Evolutionary conservation across 1,140 invertebrate species (phyloP).

Genomic region (Drosophila arizonae): DNA sequence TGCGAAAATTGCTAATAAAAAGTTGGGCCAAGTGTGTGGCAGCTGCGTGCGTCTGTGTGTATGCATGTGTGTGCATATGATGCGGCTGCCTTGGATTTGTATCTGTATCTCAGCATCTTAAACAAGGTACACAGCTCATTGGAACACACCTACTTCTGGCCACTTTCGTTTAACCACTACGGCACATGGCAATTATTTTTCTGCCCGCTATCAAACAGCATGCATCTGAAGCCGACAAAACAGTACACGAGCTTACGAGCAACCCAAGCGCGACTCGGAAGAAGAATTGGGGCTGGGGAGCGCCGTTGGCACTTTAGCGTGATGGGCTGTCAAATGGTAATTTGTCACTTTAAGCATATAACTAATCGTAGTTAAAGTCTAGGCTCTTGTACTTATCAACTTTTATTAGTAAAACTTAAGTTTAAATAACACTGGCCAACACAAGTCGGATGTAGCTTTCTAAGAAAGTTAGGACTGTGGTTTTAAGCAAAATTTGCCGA

Average conservation of each 20-base stretch:
- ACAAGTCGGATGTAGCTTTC: too few species aligned
- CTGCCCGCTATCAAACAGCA: conserved; percentile 36
- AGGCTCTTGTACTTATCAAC: neutral
- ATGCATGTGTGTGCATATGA: conserved; percentile 33
- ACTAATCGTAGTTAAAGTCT: neutral
- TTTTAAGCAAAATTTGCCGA: too few species aligned
- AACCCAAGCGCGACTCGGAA: neutral
- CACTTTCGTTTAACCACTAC: conserved; percentile 57
- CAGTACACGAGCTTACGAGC: neutral
- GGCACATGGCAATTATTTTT: conserved; percentile 60
- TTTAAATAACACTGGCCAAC: too few species aligned
- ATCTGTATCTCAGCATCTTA: conserved; percentile 47
- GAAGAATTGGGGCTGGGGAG: neutral
- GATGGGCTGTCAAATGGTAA: conserved; percentile 6
- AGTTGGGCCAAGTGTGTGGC: conserved; percentile 25
- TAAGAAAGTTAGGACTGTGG: too few species aligned
- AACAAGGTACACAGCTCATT: conserved; percentile 36
- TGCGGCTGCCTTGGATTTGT: conserved; percentile 52
- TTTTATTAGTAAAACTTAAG: neutral
- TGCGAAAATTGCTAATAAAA: conserved; percentile 75
- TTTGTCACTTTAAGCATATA: neutral
- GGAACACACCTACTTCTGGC: conserved; percentile 56
- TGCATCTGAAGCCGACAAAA: conserved; percentile 45
- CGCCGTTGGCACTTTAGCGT: neutral
- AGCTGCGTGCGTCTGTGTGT: conserved; percentile 11